These are phyloP conservation scores for Oreocharis arfaki DNA, from an alignment of 2,113 vertebrate genomes.

Conservation along the genomic window DNA sequence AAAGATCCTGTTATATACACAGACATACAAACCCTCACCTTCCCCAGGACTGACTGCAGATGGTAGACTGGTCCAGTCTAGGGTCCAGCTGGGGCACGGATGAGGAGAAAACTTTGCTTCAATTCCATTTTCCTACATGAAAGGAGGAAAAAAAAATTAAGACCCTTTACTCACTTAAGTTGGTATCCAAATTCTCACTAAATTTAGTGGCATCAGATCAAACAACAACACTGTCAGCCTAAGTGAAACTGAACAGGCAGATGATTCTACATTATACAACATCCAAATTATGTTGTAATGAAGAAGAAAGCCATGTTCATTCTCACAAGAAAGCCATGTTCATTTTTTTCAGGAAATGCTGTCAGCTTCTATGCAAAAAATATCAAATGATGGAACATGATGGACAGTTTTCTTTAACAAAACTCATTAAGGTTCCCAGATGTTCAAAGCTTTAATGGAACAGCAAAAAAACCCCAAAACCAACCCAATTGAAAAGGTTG, in stretches of 20 bases:
- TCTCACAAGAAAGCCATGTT: not conserved
- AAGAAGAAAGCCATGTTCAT: no score
- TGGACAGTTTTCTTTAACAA: not conserved
- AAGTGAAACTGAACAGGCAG: not conserved
- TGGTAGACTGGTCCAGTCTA: constrained; percentile 88
- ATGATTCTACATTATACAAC: not conserved
- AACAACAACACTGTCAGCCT: not conserved
- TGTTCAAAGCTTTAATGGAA: not conserved
- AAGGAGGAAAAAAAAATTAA: not conserved
- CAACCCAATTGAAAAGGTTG: not conserved
- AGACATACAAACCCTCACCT: constrained; percentile 70
- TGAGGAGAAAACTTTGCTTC: constrained; percentile 84
- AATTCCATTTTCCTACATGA: constrained; percentile 83
- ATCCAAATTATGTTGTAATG: not conserved
- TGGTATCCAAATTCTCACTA: not conserved
- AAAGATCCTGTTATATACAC: not conserved
- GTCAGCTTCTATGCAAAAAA: not conserved
- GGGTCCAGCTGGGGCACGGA: constrained; percentile 82
- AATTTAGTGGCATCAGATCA: not conserved
- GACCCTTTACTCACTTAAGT: not conserved
- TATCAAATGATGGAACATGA: not conserved
- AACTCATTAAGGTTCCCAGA: not conserved
- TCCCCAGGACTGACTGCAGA: constrained; percentile 87
- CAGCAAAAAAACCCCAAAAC: not conserved
- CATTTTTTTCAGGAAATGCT: not conserved